phyloP scores from a whole-genome alignment of 2,113 vertebrate genomes.

The Eretmochelys imbricata region DNA sequence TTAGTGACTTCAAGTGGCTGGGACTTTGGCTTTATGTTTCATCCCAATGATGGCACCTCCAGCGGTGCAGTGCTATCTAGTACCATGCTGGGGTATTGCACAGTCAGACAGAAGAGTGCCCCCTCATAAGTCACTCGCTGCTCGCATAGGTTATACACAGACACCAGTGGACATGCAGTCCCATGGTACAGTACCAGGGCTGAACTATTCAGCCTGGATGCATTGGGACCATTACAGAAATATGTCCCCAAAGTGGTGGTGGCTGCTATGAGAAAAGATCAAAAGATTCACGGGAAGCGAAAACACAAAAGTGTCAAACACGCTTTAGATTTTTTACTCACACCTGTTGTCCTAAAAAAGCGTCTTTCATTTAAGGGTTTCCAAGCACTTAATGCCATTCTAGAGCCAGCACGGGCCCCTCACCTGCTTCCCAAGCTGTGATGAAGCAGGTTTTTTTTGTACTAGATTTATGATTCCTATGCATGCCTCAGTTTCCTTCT shows the following conservation, averaged over 20 bases:
- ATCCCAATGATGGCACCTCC: neutral
- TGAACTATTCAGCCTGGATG: neutral
- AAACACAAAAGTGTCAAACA: neutral
- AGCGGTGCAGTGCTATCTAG: neutral
- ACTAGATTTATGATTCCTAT: neutral
- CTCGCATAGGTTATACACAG: neutral
- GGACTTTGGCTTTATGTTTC: neutral
- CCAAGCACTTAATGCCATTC: neutral
- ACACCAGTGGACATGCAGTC: neutral
- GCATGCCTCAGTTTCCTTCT: neutral
- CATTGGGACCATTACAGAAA: neutral
- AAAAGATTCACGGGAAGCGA: neutral
- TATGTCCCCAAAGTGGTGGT: neutral
- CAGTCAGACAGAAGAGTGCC: neutral
- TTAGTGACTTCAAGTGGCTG: neutral
- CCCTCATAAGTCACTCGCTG: neutral
- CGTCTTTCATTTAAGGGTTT: neutral
- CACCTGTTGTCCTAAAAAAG: neutral
- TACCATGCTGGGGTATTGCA: neutral
- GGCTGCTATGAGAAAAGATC: neutral
- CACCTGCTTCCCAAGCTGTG: no score
- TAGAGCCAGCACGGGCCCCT: no score
- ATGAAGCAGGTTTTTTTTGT: neutral
- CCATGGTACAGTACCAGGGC: no score
- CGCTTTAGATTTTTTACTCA: neutral